Percentiles rank a stretch among this genome's conserved stretches.
These are phyloP conservation scores for Euschistus heros DNA, from an alignment of 1,140 invertebrate species.

Conservation along the genomic window DNA sequence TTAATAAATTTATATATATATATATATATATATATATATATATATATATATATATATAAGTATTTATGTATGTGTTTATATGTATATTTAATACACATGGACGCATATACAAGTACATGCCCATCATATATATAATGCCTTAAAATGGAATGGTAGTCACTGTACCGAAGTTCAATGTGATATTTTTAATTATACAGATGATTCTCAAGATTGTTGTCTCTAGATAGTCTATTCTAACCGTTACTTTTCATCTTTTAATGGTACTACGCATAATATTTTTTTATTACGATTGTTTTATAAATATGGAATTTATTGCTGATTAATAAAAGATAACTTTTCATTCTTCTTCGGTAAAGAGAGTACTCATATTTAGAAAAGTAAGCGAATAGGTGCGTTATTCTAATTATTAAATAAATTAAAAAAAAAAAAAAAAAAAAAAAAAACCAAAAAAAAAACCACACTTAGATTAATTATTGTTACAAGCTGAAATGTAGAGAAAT, in stretches of 20 bases:
- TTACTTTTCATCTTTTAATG: background rate
- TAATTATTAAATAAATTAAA: constrained; percentile 18
- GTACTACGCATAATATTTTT: background rate
- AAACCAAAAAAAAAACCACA: constrained; percentile 17
- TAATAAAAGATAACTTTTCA: background rate
- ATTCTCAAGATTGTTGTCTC: background rate
- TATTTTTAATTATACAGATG: background rate
- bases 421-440: too few species aligned
- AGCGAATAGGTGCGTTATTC: constrained; percentile 27
- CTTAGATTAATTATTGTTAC: constrained; percentile 28
- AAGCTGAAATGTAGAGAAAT: constrained; percentile 25
- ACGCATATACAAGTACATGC: too few species aligned
- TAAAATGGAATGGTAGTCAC: constrained; percentile 20
- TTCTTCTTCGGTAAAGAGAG: constrained; percentile 20
- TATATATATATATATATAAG: too few species aligned
- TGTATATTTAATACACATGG: background rate
- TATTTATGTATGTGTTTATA: background rate
- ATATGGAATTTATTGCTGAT: background rate
- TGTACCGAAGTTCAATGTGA: constrained; percentile 19
- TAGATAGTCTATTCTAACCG: background rate
- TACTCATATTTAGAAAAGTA: constrained; percentile 24
- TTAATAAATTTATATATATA: background rate
- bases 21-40: too few species aligned
- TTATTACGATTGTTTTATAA: background rate
- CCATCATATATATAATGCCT: constrained; percentile 23